Evolutionary conservation across 2,888 invertebrate species (phyloP), one percentile per base, ranked within the genome.

Genomic region (Noctua fimbriata): DNA sequence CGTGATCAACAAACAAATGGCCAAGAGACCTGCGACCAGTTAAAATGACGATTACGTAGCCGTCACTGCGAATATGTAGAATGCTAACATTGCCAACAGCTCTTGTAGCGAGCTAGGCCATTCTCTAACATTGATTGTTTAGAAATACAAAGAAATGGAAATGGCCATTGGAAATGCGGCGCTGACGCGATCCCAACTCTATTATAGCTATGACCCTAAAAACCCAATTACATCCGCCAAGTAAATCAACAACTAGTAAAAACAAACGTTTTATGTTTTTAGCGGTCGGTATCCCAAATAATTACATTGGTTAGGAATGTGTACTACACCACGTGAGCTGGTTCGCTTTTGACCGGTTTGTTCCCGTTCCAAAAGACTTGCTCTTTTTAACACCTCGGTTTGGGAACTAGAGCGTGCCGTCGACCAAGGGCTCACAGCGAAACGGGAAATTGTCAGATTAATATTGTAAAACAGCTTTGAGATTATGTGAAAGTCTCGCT

Each of bases 361-460:
- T 90, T 92, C 92, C 92, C 91, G 92, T 92, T 91, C 88, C 89
- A 81, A 85, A 88, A 90, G 89, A 91, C 90, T 90, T 86, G 89
- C 85, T 90, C 88, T 90, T 91, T 89, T 91, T 88, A 92, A 90
- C 92, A 89, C 92, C 93, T 94, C 92, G 93, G 93, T 92, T 92
- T 93, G 87, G 89, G 90, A 95, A 95, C 89, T 93, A 92, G 95
- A 95, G 94, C 95, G 94, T 94, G 92, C 82, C 81, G 76, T 85
- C 86, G 87, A 85, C 91, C 85, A 87, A 85, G 89, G 87, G 87
- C 85, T 87, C 81, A 82, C 84, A 69, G 79, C 81, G 72, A 80
- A 87, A 86, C 84, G 81, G 82, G 89, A 78, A 87, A 85, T 80
- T 65, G 76, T 81, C 69, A 79, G 79, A 88, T 88, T 88, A 85